Evolutionary conservation across 2,113 vertebrate genomes (phyloP), one percentile per base, ranked within the genome.

Genomic region (Odontesthes bonariensis): DNA sequence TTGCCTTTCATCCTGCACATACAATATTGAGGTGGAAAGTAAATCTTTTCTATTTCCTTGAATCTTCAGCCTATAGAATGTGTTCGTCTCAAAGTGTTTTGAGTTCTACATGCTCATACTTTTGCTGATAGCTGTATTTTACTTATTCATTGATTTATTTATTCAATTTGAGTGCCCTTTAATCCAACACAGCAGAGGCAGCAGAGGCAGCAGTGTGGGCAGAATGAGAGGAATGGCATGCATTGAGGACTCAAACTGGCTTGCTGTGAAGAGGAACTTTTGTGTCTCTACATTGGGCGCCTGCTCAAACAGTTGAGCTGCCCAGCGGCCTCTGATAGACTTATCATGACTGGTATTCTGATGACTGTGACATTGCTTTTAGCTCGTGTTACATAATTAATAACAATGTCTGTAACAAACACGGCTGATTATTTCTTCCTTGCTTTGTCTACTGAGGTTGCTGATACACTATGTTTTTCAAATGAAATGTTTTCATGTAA

Each of bases 81-180:
- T 11, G 40, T 42, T 17, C 52, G 62, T 51, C 62, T 65, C 33
- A 66, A 66, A 53, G 6, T 5, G 5, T 53, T 53, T 66, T 53
- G 52, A 47, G 33, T 66, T 35, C 35, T 53, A n/a, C 35, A 38
- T 65, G 22, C n/a, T 52, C 23, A 55, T 9, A 55, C 23, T 51
- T 52, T 53, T 13, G 12, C 20, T 23, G 11, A 3, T 12, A 23
- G 40, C 40, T 9, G 1, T 12, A 42, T 27, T 27, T 42, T 1
- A 42, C 40, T 42, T 42, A 12, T 27, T 27, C 3, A 27, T 27
- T 27, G 27, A 27, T 27, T 27, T 1, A 27, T 27, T 27, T 27
- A 27, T 27, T 27, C 27, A 27, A 27, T 27, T 27, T 27, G 27
- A 27, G 27, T 27, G 27, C 27, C 27, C 10, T 38, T 38, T 6